Conservation (phyloP, 2,888 invertebrate species). For the Drosophila melanocephala region DNA sequence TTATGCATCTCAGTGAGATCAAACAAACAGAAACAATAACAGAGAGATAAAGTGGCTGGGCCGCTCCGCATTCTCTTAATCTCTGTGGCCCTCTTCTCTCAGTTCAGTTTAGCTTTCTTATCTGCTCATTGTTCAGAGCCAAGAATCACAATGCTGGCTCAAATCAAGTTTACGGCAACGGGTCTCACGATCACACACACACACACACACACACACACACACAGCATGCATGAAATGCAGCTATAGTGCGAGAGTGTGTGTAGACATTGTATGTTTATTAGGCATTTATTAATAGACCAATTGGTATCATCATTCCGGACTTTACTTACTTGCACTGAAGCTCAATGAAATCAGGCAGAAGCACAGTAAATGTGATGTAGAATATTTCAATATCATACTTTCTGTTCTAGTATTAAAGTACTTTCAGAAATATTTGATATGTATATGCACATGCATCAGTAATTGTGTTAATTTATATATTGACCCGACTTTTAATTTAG, state of each 20-base stretch:
- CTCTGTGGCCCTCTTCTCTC: not conserved
- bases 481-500: conserved; percentile 2
- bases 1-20: not conserved
- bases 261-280: not conserved
- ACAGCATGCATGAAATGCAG: not conserved
- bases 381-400: conserved; percentile 26
- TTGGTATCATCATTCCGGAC: conserved; percentile 40
- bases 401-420: not conserved
- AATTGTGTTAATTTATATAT: not conserved
- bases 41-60: conserved; percentile 30
- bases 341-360: conserved; percentile 24
- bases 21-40: conserved; percentile 31
- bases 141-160: conserved; percentile 18
- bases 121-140: not conserved
- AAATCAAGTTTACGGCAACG: conserved; percentile 43
- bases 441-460: not conserved
- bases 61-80: not conserved
- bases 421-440: not conserved
- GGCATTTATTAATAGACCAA: conserved; percentile 15
- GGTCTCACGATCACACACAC: conserved; percentile 16
- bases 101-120: not conserved
- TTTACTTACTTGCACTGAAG: conserved; percentile 62
- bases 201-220: not conserved
- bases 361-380: conserved; percentile 21
- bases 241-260: not conserved